phyloP scores from a whole-genome alignment of 37 sponge, comb jelly and placozoan species.

The Diacarnus erythraeanus region DNA sequence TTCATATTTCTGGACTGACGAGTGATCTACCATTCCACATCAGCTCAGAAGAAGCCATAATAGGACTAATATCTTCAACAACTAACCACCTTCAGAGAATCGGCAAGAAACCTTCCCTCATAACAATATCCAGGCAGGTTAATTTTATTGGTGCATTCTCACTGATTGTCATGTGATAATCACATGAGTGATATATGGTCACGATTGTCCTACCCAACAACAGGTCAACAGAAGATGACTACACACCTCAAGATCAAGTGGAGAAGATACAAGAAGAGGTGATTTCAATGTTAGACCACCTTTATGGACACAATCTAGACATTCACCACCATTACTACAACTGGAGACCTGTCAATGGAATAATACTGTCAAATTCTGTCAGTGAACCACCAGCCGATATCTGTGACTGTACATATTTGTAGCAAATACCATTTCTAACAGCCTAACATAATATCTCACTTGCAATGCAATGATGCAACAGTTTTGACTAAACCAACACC shows the following conservation, averaged over 20 bases:
- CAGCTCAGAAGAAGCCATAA: constrained; percentile 45
- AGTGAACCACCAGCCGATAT: neutral
- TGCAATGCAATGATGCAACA: too few relatives aligned
- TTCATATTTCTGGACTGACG: constrained; percentile 67
- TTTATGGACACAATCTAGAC: neutral
- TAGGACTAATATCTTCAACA: constrained; percentile 1
- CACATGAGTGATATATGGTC: neutral
- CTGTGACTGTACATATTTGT: constrained; percentile 6
- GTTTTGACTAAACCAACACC: too few relatives aligned
- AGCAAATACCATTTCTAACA: too few relatives aligned
- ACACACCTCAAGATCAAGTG: constrained; percentile 67
- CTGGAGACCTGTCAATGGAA: neutral
- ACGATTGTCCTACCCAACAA: neutral
- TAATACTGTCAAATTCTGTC: neutral
- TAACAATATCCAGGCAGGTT: constrained; percentile 71
- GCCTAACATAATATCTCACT: too few relatives aligned
- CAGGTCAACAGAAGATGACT: constrained; percentile 79
- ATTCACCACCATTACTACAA: neutral
- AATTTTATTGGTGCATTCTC: neutral
- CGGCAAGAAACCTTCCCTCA: constrained; percentile 21
- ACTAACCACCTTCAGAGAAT: constrained; percentile 9
- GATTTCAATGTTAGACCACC: neutral
- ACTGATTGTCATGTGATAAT: neutral
- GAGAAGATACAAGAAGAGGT: constrained; percentile 63
- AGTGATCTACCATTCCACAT: constrained; percentile 82